These are phyloP conservation scores for Tachina fera DNA, from an alignment of 2,888 invertebrate species.

Conservation along the genomic window DNA sequence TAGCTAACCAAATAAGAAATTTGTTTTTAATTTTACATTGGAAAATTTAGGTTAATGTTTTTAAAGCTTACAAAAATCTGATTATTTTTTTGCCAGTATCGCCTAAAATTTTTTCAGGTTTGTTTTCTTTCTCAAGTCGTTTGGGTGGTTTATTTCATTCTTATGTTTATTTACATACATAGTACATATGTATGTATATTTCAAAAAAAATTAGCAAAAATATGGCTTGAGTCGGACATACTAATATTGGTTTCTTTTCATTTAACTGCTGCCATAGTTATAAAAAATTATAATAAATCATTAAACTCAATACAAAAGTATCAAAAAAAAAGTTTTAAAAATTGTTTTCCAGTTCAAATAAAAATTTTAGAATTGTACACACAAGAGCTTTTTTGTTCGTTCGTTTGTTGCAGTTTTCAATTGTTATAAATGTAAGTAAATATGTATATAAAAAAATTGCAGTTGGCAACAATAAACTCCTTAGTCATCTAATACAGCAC, in stretches of 20 bases:
- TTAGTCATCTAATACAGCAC: constrained; percentile 86
- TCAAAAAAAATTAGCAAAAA: neutral
- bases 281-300: constrained; percentile 17
- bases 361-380: constrained; percentile 22
- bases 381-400: constrained; percentile 7
- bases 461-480: constrained; percentile 31
- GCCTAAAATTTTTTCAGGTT: too few relatives aligned
- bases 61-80: too few relatives aligned
- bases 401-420: neutral
- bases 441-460: constrained; percentile 35
- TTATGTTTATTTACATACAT: too few relatives aligned
- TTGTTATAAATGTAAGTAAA: too few relatives aligned
- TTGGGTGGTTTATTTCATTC: too few relatives aligned
- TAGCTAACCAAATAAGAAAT: too few relatives aligned
- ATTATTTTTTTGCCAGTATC: too few relatives aligned
- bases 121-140: too few relatives aligned
- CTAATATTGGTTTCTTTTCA: constrained; percentile 30
- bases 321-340: neutral
- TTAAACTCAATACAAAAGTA: constrained; percentile 9
- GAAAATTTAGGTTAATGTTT: too few relatives aligned
- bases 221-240: neutral
- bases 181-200: too few relatives aligned
- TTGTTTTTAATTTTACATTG: too few relatives aligned
- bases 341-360: neutral
- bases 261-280: constrained; percentile 27